phyloP scores from a whole-genome alignment of 1,140 invertebrate species.

The Drosophila ohnishii region DNA sequence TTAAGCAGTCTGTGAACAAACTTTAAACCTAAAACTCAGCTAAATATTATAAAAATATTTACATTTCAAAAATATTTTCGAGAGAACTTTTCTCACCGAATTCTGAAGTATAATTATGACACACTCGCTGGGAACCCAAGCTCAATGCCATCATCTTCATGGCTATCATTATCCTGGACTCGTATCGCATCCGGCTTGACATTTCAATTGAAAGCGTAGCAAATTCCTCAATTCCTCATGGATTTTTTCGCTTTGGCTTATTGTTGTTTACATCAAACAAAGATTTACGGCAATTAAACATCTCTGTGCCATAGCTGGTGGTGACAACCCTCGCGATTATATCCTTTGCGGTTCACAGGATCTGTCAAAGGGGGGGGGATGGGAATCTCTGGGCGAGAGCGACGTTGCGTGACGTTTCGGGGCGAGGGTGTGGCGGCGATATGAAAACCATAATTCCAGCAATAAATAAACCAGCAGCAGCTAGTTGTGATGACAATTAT shows the following conservation, averaged over 20 bases:
- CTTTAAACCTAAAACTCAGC: no score
- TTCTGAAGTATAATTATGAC: constrained; percentile 33
- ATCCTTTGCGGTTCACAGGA: constrained; percentile 75
- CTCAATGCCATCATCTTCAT: constrained; percentile 30
- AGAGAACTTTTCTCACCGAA: no score
- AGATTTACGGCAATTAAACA: constrained; percentile 83
- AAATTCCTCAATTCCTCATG: constrained; percentile 44
- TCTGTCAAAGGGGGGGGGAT: constrained; percentile 27
- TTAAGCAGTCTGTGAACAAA: no score
- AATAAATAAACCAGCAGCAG: constrained; percentile 72
- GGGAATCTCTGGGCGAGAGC: constrained; percentile 25
- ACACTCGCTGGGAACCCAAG: constrained; percentile 19
- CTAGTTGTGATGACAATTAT: constrained; percentile 71
- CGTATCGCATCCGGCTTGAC: constrained; percentile 58
- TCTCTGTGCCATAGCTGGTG: constrained; percentile 48
- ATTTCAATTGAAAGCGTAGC: constrained; percentile 75
- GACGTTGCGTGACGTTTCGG: constrained; percentile 68
- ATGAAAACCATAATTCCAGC: constrained; percentile 69
- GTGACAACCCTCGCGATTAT: constrained; percentile 79
- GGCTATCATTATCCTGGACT: constrained; percentile 56
- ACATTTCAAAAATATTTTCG: no score
- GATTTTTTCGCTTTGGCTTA: constrained; percentile 39
- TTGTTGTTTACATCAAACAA: constrained; percentile 82
- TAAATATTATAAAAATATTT: no score
- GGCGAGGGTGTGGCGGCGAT: constrained; percentile 6